Conservation (phyloP, 2,113 vertebrate genomes). For the Cavia aperea region DNA sequence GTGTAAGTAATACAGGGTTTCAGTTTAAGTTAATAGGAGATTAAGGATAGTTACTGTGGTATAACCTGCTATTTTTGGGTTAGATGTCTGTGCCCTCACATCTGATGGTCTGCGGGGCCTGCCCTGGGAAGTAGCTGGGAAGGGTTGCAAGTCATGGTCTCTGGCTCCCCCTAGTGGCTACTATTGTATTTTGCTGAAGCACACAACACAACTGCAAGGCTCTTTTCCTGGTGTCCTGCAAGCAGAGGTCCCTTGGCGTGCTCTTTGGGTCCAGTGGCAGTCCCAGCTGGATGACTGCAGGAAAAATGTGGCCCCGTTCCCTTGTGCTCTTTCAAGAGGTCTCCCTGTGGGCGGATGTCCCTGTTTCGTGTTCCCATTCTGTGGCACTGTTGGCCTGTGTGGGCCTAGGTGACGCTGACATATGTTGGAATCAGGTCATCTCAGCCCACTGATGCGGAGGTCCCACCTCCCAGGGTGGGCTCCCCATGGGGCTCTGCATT, state of each 20-base stretch:
- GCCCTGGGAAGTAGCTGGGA: neutral
- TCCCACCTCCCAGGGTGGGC: neutral
- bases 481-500: neutral
- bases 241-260: neutral
- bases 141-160: neutral
- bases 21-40: too few relatives aligned
- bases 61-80: too few relatives aligned
- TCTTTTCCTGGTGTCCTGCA: neutral
- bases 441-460: neutral
- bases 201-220: neutral
- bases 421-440: neutral
- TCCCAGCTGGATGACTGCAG: neutral
- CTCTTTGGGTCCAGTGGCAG: neutral
- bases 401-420: neutral
- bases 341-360: neutral
- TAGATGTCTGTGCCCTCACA: too few relatives aligned
- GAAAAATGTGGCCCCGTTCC: neutral
- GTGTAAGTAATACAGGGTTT: too few relatives aligned
- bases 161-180: neutral
- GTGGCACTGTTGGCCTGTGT: neutral
- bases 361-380: neutral
- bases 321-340: neutral
- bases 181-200: neutral
- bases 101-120: neutral
- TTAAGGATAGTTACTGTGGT: too few relatives aligned